Evolutionary conservation across 1,140 invertebrate genomes (phyloP), one percentile per base, ranked within the genome.

Genomic region (Caenorhabditis remanei): DNA sequence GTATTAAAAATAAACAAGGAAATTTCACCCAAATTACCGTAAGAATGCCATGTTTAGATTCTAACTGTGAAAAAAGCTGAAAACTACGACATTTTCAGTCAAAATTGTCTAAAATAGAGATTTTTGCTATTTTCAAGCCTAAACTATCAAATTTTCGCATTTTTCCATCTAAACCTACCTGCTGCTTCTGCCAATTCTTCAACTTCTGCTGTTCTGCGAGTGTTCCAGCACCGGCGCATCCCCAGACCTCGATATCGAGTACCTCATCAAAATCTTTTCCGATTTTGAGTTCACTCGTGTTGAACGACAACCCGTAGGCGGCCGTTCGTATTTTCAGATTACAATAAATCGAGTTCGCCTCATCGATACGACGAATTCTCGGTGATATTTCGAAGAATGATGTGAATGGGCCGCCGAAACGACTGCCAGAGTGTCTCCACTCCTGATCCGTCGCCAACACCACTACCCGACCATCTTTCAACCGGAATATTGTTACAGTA

Each of bases 191-290:
- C 82, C 91, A 88, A 16, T 48, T 7, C 50, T 92, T 92, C 32
- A 84, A 71, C 40, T 89, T 90, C 32, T 89, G 71, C 58, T 92
- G 92, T 9, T 89, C 92, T n/a, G 86, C 50, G 19, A 92, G 67
- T 24, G 84, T 86, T 24, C 43, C 63, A 4, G 86, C 83, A 11
- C 86, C 86, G 40, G 87, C 85, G 55, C 88, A 90, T 16, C 89
- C 89, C 89, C 89, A 90, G 1, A 89, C 88, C 56, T 89, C 88
- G 24, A 89, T 89, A 53, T 58, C 88, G 19, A 55, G 24, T 2
- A 89, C 40, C 46, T 86, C 63, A 84, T 61, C 79, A 43, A 89
- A 55, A 55, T 89, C 88, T 40, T 87, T 87, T 58, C 82, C 88
- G 43, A 89, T 87, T 65, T 89, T 65, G 11, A 89, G 24, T n/a